Conservation (phyloP, 2,113 vertebrate species). For the Recurvirostra avosetta region DNA sequence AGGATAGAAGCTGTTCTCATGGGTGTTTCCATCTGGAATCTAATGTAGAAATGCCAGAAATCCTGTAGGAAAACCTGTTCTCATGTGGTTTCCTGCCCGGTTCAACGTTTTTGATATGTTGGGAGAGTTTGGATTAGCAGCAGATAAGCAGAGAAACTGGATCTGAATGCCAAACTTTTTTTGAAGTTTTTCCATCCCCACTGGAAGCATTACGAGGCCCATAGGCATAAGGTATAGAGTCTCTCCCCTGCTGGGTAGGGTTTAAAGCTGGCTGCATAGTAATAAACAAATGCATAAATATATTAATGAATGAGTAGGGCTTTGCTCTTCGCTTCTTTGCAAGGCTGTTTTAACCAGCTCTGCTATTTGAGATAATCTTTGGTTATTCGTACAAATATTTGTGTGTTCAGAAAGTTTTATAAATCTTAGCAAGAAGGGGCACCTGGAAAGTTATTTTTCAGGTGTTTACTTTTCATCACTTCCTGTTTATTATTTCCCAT, state of each 20-base stretch:
- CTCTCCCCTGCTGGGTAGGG: constrained; percentile 24
- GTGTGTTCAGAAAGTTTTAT: not conserved
- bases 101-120: constrained; percentile 64
- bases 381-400: not conserved
- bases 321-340: constrained; percentile 48
- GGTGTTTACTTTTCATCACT: not conserved
- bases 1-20: constrained; percentile 69
- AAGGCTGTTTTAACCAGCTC: constrained; percentile 17
- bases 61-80: constrained; percentile 71
- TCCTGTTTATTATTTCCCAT: not conserved
- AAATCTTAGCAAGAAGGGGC: not conserved
- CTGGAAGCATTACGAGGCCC: constrained; percentile 41
- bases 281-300: constrained; percentile 58
- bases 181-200: constrained; percentile 52
- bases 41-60: constrained; percentile 69
- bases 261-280: constrained; percentile 40
- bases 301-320: not conserved
- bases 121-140: constrained; percentile 67
- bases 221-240: constrained; percentile 47
- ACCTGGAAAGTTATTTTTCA: not conserved
- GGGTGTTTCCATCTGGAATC: constrained; percentile 72
- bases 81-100: constrained; percentile 66
- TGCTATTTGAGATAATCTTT: not conserved
- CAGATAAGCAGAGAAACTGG: constrained; percentile 61
- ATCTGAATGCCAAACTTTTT: constrained; percentile 59